Evolutionary conservation across 2,113 vertebrate species (phyloP).

Genomic region (Nycticebus coucang): DNA sequence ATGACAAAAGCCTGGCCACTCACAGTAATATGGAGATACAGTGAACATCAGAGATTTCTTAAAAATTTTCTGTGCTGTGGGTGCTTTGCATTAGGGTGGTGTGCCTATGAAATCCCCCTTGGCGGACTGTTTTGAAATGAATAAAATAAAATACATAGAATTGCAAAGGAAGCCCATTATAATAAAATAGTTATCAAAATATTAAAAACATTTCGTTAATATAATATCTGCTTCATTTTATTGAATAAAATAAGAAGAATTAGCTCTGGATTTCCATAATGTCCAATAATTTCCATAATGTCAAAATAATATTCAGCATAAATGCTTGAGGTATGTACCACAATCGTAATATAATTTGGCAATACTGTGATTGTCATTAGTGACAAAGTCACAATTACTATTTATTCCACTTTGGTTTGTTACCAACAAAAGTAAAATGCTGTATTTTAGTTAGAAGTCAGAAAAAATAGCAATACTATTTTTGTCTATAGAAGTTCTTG

Average conservation of each 20-base stretch:
- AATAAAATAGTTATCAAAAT: constrained; percentile 13
- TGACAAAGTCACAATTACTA: background rate
- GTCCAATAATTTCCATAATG: background rate
- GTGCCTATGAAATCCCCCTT: background rate
- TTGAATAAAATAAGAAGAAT: background rate
- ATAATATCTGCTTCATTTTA: background rate
- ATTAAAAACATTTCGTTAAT: background rate
- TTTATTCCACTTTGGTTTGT: background rate
- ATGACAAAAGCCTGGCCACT: background rate
- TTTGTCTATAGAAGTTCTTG: background rate
- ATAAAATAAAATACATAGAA: background rate
- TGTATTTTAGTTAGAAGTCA: background rate
- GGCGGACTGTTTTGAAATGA: background rate
- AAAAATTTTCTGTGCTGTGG: background rate
- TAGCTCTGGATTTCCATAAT: background rate
- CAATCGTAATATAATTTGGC: background rate
- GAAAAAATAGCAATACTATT: background rate
- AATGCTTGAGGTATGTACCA: background rate
- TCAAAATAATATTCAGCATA: background rate
- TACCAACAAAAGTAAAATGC: background rate
- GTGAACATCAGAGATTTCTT: background rate
- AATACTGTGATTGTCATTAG: background rate
- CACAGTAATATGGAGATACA: background rate
- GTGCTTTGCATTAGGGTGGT: background rate
- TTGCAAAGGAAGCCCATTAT: background rate